A percentile compares a stretch with the other conserved stretches of the same genome.
These are phyloP conservation scores for Pogoniulus pusillus DNA, from an alignment of 2,797 vertebrate species.

Conservation along the genomic window DNA sequence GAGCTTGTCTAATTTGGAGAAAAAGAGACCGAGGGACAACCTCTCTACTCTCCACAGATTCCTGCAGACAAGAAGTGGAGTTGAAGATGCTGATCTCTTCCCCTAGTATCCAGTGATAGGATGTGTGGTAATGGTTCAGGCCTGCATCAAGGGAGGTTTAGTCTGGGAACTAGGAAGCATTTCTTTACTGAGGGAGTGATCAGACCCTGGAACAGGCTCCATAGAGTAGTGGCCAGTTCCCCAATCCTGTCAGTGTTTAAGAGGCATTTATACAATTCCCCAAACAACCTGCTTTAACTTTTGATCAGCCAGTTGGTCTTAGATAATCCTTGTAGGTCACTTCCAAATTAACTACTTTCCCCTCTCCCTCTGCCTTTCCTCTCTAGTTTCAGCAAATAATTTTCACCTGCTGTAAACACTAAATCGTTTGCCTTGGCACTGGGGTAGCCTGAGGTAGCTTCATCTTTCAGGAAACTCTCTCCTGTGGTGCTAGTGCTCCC, in stretches of 20 bases:
- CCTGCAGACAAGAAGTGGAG: too few relatives aligned
- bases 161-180: background rate
- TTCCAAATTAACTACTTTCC: background rate
- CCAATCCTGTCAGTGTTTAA: too few relatives aligned
- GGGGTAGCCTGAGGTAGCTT: background rate
- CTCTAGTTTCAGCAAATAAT: background rate
- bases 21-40: too few relatives aligned
- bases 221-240: too few relatives aligned
- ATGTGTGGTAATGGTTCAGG: too few relatives aligned
- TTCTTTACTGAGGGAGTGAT: background rate
- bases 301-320: background rate
- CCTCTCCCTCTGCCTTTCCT: background rate
- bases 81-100: too few relatives aligned
- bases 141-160: background rate
- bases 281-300: background rate
- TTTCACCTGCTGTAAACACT: background rate
- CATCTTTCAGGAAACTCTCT: background rate
- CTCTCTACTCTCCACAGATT: too few relatives aligned
- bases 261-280: background rate
- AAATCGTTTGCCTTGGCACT: background rate
- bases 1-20: too few relatives aligned
- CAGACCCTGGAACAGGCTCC: background rate
- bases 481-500: background rate
- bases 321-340: background rate
- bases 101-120: too few relatives aligned